Percentiles rank a stretch among this genome's conserved stretches.
Evolutionary conservation across 2,113 vertebrate genomes (phyloP).

Genomic region (Anolis carolinensis): DNA sequence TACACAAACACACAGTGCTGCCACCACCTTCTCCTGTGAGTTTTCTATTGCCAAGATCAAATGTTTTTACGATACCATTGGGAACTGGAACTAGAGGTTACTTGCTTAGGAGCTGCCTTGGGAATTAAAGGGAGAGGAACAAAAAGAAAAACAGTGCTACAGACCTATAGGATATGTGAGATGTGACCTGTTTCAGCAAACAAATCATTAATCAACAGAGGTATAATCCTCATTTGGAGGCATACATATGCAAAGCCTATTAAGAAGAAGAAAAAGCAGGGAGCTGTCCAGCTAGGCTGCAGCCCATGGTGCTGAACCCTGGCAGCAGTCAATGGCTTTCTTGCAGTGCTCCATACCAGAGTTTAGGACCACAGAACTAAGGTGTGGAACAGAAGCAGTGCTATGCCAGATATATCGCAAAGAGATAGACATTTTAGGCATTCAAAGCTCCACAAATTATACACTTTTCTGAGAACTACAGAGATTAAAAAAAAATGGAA

Average conservation of each 20-base stretch:
- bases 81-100: neutral
- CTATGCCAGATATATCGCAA: no score
- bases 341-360: neutral
- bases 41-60: neutral
- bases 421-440: neutral
- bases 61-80: neutral
- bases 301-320: neutral
- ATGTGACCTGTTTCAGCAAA: neutral
- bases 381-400: neutral
- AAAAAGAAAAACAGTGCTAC: neutral
- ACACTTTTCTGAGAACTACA: neutral
- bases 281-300: conserved; percentile 1
- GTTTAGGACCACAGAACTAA: neutral
- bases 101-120: neutral
- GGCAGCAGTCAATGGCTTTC: neutral
- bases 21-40: neutral
- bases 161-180: neutral
- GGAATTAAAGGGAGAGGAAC: neutral
- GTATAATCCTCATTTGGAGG: neutral
- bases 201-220: no score
- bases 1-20: no score
- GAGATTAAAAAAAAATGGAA: neutral
- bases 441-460: neutral
- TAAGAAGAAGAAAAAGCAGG: neutral
- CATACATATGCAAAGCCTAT: neutral